phyloP scores from a whole-genome alignment of 35 echinoderm and acorn worm species.

The Strongylocentrotus purpuratus region DNA sequence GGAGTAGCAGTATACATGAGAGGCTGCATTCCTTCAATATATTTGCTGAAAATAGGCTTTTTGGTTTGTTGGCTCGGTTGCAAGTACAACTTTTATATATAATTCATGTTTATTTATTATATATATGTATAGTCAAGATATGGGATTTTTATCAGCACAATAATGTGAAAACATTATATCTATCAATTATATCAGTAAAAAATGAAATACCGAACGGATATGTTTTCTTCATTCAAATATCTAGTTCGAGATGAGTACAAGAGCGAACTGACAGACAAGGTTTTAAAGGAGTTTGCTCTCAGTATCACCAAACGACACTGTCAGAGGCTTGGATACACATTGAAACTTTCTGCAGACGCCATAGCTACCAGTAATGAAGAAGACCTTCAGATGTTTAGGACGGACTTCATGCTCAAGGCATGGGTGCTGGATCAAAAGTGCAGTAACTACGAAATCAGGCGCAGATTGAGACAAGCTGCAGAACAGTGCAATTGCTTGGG shows the following conservation, averaged over 20 bases:
- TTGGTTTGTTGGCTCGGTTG: no score
- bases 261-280: neutral
- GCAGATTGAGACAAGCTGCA: neutral
- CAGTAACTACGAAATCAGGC: neutral
- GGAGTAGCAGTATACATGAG: no score
- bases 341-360: neutral
- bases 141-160: no score
- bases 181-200: no score
- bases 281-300: neutral
- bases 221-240: no score
- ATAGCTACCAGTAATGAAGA: neutral
- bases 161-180: no score
- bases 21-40: no score
- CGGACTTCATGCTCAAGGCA: neutral
- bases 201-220: no score
- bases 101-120: no score
- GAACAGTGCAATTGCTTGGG: neutral
- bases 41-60: no score
- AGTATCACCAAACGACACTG: neutral
- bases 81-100: no score
- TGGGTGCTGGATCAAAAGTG: neutral
- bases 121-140: no score
- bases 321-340: neutral
- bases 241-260: neutral
- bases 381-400: neutral